These are phyloP conservation scores for Kryptopterus vitreolus DNA, from an alignment of 2,797 vertebrate species.

Conservation along the genomic window DNA sequence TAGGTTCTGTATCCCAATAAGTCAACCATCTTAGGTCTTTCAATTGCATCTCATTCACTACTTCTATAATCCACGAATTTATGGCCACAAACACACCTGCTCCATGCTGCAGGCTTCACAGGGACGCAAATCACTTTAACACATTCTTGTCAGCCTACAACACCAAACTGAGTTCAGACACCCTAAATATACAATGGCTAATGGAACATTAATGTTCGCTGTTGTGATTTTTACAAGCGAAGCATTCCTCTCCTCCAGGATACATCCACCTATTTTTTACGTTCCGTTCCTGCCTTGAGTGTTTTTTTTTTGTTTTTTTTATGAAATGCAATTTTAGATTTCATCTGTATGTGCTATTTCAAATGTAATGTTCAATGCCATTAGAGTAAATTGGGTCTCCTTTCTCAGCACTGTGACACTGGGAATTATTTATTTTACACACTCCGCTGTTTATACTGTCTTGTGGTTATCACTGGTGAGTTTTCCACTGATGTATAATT, in stretches of 20 bases:
- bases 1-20: background rate
- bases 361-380: constrained; percentile 42
- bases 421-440: constrained; percentile 40
- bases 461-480: constrained; percentile 2
- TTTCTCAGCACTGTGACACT: constrained; percentile 36
- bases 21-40: background rate
- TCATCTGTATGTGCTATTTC: constrained; percentile 45
- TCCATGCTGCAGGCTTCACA: background rate
- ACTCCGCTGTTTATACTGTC: constrained; percentile 17
- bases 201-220: background rate
- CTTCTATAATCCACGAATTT: background rate
- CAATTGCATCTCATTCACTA: background rate
- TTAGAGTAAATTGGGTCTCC: constrained; percentile 43
- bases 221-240: background rate
- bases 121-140: background rate
- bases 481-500: constrained; percentile 3
- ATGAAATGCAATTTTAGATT: constrained; percentile 41
- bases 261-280: constrained; percentile 23
- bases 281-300: constrained; percentile 18
- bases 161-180: constrained; percentile 11
- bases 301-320: no score
- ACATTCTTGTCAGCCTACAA: background rate
- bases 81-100: background rate
- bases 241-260: constrained; percentile 14
- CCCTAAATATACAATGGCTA: constrained; percentile 5